Percentiles rank a stretch among this genome's conserved stretches.
phyloP scores from a whole-genome alignment of 2,888 invertebrate species.

The Aproaerema taeniolella region DNA sequence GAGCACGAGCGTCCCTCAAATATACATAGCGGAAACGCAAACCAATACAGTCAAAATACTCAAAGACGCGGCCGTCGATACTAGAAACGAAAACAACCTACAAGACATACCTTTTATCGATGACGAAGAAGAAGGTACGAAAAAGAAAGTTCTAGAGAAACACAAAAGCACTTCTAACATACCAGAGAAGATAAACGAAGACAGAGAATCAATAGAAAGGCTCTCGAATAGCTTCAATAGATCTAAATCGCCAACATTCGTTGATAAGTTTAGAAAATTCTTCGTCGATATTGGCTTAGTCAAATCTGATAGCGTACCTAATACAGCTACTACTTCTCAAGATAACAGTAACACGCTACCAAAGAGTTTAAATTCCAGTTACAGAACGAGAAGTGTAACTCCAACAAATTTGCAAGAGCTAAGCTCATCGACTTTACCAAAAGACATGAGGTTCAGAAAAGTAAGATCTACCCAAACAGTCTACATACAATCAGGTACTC shows the following conservation, averaged over 20 bases:
- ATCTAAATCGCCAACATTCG: constrained; percentile 65
- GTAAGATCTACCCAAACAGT: constrained; percentile 63
- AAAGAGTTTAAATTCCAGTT: constrained; percentile 55
- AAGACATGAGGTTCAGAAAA: constrained; percentile 68
- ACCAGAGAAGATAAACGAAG: constrained; percentile 59
- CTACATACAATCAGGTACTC: constrained; percentile 58
- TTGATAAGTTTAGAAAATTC: constrained; percentile 68
- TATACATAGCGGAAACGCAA: constrained; percentile 46
- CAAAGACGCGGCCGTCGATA: constrained; percentile 66
- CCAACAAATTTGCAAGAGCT: constrained; percentile 44
- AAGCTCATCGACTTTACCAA: constrained; percentile 60
- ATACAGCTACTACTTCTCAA: constrained; percentile 19
- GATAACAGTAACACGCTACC: constrained; percentile 44
- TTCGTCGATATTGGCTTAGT: constrained; percentile 63
- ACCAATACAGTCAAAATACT: constrained; percentile 38
- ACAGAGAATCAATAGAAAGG: constrained; percentile 50
- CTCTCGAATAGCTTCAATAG: constrained; percentile 57
- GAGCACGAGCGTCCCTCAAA: constrained; percentile 64
- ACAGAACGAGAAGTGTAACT: constrained; percentile 49
- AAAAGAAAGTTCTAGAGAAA: constrained; percentile 49
- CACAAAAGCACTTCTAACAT: constrained; percentile 69
- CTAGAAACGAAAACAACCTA: constrained; percentile 63
- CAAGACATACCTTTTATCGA: constrained; percentile 72
- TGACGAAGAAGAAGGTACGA: constrained; percentile 59
- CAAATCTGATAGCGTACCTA: constrained; percentile 41